Conservation (phyloP, 2,888 invertebrate species). For the Andrena praecox region DNA sequence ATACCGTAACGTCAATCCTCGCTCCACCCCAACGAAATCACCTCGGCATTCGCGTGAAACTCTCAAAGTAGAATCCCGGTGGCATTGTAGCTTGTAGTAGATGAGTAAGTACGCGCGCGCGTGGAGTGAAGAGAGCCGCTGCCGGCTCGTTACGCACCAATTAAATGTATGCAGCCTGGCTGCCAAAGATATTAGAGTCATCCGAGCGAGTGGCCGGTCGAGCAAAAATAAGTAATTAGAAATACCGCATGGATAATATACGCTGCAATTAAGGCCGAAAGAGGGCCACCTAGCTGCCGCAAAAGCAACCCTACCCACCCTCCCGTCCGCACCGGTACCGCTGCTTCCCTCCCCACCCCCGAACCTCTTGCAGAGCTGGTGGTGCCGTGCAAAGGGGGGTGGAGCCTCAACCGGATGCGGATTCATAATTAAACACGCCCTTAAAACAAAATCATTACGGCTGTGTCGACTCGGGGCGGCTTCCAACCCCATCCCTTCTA, state of each 20-base stretch:
- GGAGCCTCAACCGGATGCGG: conserved; percentile 84
- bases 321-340: conserved; percentile 70
- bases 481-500: conserved; percentile 56
- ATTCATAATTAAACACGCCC: conserved; percentile 85
- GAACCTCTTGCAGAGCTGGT: conserved; percentile 62
- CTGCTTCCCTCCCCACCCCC: conserved; percentile 44
- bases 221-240: conserved; percentile 84
- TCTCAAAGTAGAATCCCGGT: conserved; percentile 47
- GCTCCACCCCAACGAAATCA: conserved; percentile 8
- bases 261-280: conserved; percentile 84
- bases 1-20: not conserved
- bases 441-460: conserved; percentile 85
- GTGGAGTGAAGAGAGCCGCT: conserved; percentile 44
- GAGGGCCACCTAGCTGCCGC: conserved; percentile 80
- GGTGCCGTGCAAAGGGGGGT: conserved; percentile 79
- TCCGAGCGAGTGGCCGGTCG: conserved; percentile 76
- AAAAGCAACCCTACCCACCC: conserved; percentile 67
- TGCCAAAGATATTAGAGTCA: conserved; percentile 83
- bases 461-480: conserved; percentile 76
- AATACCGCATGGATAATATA: conserved; percentile 84
- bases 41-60: conserved; percentile 26
- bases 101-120: conserved; percentile 6
- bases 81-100: conserved; percentile 27
- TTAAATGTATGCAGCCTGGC: conserved; percentile 81
- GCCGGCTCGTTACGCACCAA: conserved; percentile 78